Base-by-base conservation (phyloP, 2,113 vertebrate species). In the Sprattus sprattus region DNA sequence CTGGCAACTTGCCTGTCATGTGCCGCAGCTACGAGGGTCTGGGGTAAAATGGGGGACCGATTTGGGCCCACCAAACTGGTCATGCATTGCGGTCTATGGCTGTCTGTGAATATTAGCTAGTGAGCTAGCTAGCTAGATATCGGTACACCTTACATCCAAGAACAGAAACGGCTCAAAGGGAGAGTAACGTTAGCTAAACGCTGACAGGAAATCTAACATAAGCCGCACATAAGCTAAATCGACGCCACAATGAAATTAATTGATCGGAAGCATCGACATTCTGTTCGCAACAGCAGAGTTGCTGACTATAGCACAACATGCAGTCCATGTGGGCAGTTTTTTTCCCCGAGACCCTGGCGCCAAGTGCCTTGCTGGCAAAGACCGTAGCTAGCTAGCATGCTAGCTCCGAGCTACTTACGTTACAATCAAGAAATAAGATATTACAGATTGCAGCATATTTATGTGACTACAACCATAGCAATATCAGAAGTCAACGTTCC, bases 321-420 rank as follows among this genome's bases (percentile, higher is more conserved):
- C 44, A 71, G 81, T 54, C 86, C 90, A 89, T 88, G 86, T 85
- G 88, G 50, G 54, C 20, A 81, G 82, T 25, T 81, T 86, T 87
- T 87, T 84, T 78, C 87, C 32, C 28, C 44, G 83, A 64, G 85
- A 46, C 82, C 89, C 86, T 87, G 88, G 91, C 89, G 89, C 89
- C 86, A 90, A 90, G 82, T 87, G 88, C 87, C 86, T 54, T 81
- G 88, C 82, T 90, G 87, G 88, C 90, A 91, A 28, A 45, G 67
- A 81, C 45, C 45, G 64, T 25, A 28, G 71, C 71, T 78, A 78
- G 32, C 71, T 78, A 78, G 71, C 71, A 18, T 39, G 71, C 13
- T 78, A n/a, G 32, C 81, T 39, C 22, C 22, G 20, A 60, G 54
- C 20, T 18, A 47, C 47, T 20, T 18, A 16, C 71, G 32, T 78